A percentile compares a stretch with the other conserved stretches of the same genome.
Conservation (phyloP, 1,140 invertebrate species). For the Trachymyrmex cornetzi region DNA sequence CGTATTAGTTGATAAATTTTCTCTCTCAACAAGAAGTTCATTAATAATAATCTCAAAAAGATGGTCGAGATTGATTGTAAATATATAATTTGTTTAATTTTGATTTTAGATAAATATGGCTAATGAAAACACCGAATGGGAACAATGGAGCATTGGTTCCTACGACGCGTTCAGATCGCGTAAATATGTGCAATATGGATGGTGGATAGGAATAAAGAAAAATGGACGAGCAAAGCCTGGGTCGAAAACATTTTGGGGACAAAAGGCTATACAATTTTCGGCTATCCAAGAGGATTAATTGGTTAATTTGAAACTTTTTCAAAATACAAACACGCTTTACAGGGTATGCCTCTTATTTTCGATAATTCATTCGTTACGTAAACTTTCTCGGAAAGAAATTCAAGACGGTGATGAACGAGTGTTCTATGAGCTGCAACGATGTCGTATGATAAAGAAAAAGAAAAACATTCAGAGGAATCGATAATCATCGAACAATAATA, state of each 20-base stretch:
- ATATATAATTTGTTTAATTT: neutral
- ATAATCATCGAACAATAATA: conserved; percentile 5
- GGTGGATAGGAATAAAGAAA: conserved; percentile 90
- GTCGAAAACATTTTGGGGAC: conserved; percentile 87
- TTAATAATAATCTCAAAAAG: neutral
- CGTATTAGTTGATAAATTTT: conserved; percentile 6
- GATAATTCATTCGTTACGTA: conserved; percentile 1
- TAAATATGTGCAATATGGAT: conserved; percentile 88
- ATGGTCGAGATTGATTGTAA: neutral
- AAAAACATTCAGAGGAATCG: neutral
- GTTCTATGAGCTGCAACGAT: neutral
- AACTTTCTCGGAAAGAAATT: neutral
- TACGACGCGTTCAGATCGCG: conserved; percentile 89
- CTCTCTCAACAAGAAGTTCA: neutral
- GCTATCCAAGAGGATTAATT: conserved; percentile 74
- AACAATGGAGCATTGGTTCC: conserved; percentile 87
- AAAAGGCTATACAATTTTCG: conserved; percentile 89
- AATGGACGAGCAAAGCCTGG: conserved; percentile 89
- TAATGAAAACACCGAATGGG: conserved; percentile 88
- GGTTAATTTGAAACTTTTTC: neutral
- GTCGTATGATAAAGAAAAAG: neutral
- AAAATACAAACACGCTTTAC: neutral
- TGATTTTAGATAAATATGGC: conserved; percentile 85
- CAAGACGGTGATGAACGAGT: neutral
- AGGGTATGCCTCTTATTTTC: neutral